Evolutionary conservation across 2,888 invertebrate species (phyloP).

Genomic region (Arrhopalites spinosus): DNA sequence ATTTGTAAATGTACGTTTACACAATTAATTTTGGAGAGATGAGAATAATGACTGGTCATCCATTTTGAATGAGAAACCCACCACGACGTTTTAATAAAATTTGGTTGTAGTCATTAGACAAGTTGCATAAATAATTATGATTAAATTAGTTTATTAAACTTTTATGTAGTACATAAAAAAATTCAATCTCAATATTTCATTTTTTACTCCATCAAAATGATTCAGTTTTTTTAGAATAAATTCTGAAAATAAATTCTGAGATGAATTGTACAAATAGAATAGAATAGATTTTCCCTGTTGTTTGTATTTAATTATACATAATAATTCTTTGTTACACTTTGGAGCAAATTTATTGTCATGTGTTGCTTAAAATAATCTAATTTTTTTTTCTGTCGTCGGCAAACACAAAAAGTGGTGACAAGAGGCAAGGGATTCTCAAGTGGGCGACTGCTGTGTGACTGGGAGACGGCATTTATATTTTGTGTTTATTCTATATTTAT

Average conservation of each 20-base stretch:
- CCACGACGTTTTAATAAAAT: too few species aligned
- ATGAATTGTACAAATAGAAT: background rate
- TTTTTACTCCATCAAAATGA: too few species aligned
- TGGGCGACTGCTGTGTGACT: background rate
- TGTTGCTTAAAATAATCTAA: background rate
- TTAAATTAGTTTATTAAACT: too few species aligned
- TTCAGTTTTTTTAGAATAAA: background rate
- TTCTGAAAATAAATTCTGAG: background rate
- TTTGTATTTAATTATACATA: background rate
- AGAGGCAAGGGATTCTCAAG: slow-evolving; percentile 11
- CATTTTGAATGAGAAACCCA: too few species aligned
- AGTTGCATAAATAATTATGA: too few species aligned
- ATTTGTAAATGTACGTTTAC: too few species aligned
- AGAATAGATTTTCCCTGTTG: too few species aligned
- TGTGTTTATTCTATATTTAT: slow-evolving; percentile 14
- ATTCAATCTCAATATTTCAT: background rate
- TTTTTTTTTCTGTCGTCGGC: slow-evolving; percentile 21
- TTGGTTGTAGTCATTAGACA: too few species aligned
- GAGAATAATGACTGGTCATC: too few species aligned
- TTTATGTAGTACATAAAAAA: slow-evolving; percentile 2
- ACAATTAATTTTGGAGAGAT: too few species aligned
- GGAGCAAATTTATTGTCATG: background rate
- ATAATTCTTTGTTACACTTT: background rate
- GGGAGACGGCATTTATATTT: background rate
- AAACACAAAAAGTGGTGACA: background rate